A percentile compares a stretch with the other conserved stretches of the same genome.
Conservation (phyloP, 1,140 invertebrate species). For the Bursaphelenchus mucronatus region DNA sequence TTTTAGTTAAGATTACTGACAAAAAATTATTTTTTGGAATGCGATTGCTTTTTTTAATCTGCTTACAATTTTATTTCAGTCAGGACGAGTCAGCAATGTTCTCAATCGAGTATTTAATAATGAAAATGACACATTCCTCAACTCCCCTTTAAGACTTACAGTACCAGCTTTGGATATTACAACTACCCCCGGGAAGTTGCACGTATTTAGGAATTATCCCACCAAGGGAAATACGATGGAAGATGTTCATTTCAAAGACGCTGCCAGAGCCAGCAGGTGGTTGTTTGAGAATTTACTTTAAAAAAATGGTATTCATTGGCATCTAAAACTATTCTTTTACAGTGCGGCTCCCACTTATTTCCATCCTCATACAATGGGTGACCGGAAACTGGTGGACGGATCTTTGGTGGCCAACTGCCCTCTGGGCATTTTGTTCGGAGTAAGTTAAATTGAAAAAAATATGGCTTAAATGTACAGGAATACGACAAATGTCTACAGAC, state of each 20-base stretch:
- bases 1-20: neutral
- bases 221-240: slow-evolving; percentile 24
- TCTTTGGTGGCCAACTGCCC: slow-evolving; percentile 55
- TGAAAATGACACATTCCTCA: slow-evolving; percentile 38
- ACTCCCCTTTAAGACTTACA: slow-evolving; percentile 39
- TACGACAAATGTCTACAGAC: slow-evolving; percentile 42
- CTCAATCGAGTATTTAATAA: slow-evolving; percentile 35
- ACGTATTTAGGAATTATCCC: slow-evolving; percentile 48
- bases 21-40: neutral
- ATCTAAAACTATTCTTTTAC: slow-evolving; percentile 25
- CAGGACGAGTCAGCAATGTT: slow-evolving; percentile 44
- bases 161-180: slow-evolving; percentile 51
- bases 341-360: slow-evolving; percentile 57
- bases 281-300: slow-evolving; percentile 5
- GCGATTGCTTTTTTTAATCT: neutral
- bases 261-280: slow-evolving; percentile 47
- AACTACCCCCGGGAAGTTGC: slow-evolving; percentile 42
- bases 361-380: slow-evolving; percentile 41
- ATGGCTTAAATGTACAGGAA: slow-evolving; percentile 38
- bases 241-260: slow-evolving; percentile 50
- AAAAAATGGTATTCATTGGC: neutral
- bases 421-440: slow-evolving; percentile 47
- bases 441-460: slow-evolving; percentile 28
- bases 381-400: slow-evolving; percentile 48
- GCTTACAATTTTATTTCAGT: slow-evolving; percentile 25